These are phyloP conservation scores for Sitodiplosis mosellana DNA, from an alignment of 1,140 invertebrate genomes.

Conservation along the genomic window DNA sequence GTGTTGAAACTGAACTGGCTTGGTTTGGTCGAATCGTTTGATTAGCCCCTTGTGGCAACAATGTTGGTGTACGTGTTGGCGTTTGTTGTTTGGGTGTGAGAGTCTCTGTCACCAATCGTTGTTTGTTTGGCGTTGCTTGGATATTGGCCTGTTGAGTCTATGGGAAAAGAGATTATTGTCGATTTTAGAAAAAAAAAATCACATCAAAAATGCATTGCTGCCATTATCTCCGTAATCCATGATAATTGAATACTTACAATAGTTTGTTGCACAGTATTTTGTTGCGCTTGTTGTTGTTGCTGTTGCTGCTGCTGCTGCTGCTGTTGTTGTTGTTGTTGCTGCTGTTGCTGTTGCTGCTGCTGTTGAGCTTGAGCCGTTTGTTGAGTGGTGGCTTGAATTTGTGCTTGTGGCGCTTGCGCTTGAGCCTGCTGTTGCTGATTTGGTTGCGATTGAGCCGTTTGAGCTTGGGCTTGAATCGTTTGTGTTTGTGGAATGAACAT, in stretches of 20 bases:
- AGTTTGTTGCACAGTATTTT: not conserved
- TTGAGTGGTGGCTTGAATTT: not conserved
- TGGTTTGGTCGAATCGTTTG: slow-evolving; percentile 48
- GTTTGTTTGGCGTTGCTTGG: not conserved
- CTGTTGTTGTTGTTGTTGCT: not conserved
- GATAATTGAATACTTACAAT: not conserved
- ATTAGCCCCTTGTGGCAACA: slow-evolving; percentile 32
- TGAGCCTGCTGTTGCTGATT: slow-evolving; percentile 4
- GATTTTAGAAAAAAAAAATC: too few relatives aligned
- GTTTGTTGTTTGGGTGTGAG: slow-evolving; percentile 1
- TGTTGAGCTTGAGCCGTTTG: slow-evolving; percentile 3
- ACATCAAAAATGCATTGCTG: too few relatives aligned
- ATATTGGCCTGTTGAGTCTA: not conserved
- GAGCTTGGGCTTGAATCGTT: slow-evolving; percentile 23
- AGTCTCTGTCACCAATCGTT: not conserved
- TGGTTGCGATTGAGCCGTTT: slow-evolving; percentile 10
- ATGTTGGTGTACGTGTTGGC: slow-evolving; percentile 14
- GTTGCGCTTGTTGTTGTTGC: not conserved
- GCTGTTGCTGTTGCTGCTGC: slow-evolving; percentile 6
- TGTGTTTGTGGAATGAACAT: slow-evolving; percentile 75
- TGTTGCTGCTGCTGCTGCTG: not conserved
- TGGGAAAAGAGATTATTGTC: too few relatives aligned
- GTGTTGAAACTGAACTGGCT: slow-evolving; percentile 54
- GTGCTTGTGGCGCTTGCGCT: not conserved
- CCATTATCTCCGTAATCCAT: too few relatives aligned